Base-by-base conservation (phyloP, 2,888 invertebrate species). In the Plagodis dolabraria region DNA sequence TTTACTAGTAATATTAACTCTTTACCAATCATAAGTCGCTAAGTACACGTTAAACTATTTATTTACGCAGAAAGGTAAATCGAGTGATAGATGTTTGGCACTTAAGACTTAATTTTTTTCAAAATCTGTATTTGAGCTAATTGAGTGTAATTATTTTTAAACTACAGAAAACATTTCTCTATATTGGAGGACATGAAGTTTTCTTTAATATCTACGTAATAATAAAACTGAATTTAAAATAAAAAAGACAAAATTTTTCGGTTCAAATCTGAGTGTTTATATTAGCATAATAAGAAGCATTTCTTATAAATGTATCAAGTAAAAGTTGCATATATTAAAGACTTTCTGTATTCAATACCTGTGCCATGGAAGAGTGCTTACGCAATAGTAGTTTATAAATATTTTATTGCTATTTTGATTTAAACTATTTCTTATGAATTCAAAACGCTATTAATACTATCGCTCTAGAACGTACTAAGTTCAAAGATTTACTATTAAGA, bases 391-490 rank as follows among this genome's bases (percentile, higher is more conserved):
- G 50, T 60, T 7, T 50, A 82, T 60, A 71, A 77, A 83, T 79
- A 69, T 73, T 71, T 87, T 87, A 89, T 87, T 86, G 85, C 87
- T 89, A 86, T 83, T 76, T 68, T 68, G 56, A 73, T 69, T 73
- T 69, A 71, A 72, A 74, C 68, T 68, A 71, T 72, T 67, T 70
- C 75, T 53, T 47, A 56, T 48, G 48, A 56, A 77, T 80, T 81
- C 78, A 71, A 72, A 75, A 86, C 75, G 76, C 85, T 87, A 84
- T 78, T 70, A 64, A 78, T 80, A 76, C 80, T 85, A 87, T 82
- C 76, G 77, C 80, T 65, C 82, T 84, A 84, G 74, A 65, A 76
- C 71, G 76, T 77, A 77, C 80, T 83, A 83, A 79, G 75, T 82
- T 80, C 75, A 79, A 67, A 71, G 66, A 60, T 75, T 74, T 67